phyloP scores from a whole-genome alignment of 2,888 invertebrate genomes.

The Dicycla oo region DNA sequence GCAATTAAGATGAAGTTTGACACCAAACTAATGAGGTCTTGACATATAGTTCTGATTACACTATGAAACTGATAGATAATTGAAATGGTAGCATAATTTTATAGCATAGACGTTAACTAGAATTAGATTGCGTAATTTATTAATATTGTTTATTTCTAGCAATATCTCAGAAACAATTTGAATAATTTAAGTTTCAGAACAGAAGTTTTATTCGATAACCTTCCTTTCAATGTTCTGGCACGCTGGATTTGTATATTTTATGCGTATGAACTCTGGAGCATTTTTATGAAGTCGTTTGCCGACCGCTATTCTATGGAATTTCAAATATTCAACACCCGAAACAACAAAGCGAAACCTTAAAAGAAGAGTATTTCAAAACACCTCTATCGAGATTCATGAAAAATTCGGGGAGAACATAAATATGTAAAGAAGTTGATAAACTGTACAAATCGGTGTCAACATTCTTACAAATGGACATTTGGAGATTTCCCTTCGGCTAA shows the following conservation, averaged over 20 bases:
- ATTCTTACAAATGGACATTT: slow-evolving; percentile 48
- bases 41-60: slow-evolving; percentile 48
- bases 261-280: slow-evolving; percentile 35
- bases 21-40: slow-evolving; percentile 55
- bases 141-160: background rate
- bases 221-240: slow-evolving; percentile 22
- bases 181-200: background rate
- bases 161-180: slow-evolving; percentile 9
- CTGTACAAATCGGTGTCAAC: slow-evolving; percentile 61
- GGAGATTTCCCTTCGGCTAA: slow-evolving; percentile 39
- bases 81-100: slow-evolving; percentile 10
- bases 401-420: slow-evolving; percentile 48
- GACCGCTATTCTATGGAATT: slow-evolving; percentile 24
- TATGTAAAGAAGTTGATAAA: slow-evolving; percentile 60
- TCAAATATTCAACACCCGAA: slow-evolving; percentile 50
- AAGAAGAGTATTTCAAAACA: slow-evolving; percentile 38
- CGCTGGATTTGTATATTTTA: slow-evolving; percentile 46
- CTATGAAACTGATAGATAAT: slow-evolving; percentile 34
- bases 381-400: slow-evolving; percentile 52
- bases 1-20: slow-evolving; percentile 52
- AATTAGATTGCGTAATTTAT: background rate
- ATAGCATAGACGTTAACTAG: background rate
- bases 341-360: slow-evolving; percentile 37
- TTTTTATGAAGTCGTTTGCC: slow-evolving; percentile 46
- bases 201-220: slow-evolving; percentile 6